phyloP scores from a whole-genome alignment of 2,113 vertebrate species.

The Oryzias curvinotus region DNA sequence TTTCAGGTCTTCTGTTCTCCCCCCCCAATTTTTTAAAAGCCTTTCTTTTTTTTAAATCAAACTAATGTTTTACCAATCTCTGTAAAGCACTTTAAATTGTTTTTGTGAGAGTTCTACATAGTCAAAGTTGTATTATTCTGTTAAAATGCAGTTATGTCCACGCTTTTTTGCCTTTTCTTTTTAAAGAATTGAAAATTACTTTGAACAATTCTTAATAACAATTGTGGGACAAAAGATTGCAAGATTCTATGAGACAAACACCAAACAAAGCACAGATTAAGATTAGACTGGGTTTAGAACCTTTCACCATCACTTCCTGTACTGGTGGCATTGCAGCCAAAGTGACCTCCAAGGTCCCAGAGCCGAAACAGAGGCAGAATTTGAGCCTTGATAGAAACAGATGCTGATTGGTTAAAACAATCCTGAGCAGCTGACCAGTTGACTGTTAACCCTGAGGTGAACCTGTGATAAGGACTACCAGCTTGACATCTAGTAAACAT shows the following conservation, averaged over 20 bases:
- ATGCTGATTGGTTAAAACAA: constrained; percentile 51
- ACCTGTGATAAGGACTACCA: constrained; percentile 74
- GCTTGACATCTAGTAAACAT: constrained; percentile 65
- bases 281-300: constrained; percentile 62
- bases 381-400: constrained; percentile 42
- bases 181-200: too few species aligned
- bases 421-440: constrained; percentile 49
- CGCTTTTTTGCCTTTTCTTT: too few species aligned
- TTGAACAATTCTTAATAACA: too few species aligned
- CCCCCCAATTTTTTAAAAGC: too few species aligned
- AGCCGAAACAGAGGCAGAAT: constrained; percentile 54
- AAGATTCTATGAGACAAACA: constrained; percentile 41
- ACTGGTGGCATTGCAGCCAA: constrained; percentile 50
- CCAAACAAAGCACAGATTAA: constrained; percentile 62
- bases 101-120: too few species aligned
- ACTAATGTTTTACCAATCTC: too few species aligned
- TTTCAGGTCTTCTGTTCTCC: too few species aligned
- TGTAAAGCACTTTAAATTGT: too few species aligned
- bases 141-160: too few species aligned
- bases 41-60: too few species aligned
- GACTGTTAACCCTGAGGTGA: constrained; percentile 69
- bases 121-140: too few species aligned
- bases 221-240: constrained; percentile 25
- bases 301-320: constrained; percentile 67
- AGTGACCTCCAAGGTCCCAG: constrained; percentile 63